Base-by-base conservation (phyloP, 2,113 vertebrate genomes). In the Equus quagga region DNA sequence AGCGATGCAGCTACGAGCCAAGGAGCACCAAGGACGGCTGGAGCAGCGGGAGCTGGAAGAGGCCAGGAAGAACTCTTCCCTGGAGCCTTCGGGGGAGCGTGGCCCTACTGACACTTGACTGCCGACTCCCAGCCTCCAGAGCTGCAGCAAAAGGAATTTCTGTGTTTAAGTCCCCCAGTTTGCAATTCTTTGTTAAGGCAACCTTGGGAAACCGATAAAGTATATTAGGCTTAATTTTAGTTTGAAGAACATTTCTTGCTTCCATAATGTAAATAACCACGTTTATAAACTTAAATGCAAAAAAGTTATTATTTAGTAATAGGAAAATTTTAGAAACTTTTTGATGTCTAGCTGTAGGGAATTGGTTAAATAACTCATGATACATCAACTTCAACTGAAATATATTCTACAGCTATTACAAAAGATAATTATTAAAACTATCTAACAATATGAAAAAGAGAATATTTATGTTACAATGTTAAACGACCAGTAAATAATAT, bases 1-100 rank as follows among this genome's bases (percentile, higher is more conserved):
- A 49, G 31, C 1, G 21, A 36, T 3, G 31, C 0, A 9, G 6
- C 76, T 31, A 13, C 33, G 33, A 75, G 0, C 21, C 23, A 6
- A 13, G 75, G 36, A 9, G 18, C 7, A 10, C 21, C 12, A 0
- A 6, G 89, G 31, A 21, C 21, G 9, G 49, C 64, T 5, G 13
- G 73, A 15, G 33, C 64, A 5, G 3, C 10, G 3, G 87, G 17
- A 33, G 51, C 41, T 18, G 13, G 8, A 24, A 19, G 4, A 83
- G 28, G 69, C 46, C 23, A 56, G 51, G 24, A 31, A 14, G 1
- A 5, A 8, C 11, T 13, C 31, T 64, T 41, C 14, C 51, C 21
- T 3, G 6, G 12, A 69, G 18, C 36, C 15, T 51, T n/a, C 3
- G 19, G 23, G 33, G 23, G 0, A 19, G 14, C 33, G 6, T 0